A percentile compares a stretch with the other conserved stretches of the same genome.
Evolutionary conservation across 1,140 invertebrate genomes (phyloP).

Genomic region (Drosophila ironensis): DNA sequence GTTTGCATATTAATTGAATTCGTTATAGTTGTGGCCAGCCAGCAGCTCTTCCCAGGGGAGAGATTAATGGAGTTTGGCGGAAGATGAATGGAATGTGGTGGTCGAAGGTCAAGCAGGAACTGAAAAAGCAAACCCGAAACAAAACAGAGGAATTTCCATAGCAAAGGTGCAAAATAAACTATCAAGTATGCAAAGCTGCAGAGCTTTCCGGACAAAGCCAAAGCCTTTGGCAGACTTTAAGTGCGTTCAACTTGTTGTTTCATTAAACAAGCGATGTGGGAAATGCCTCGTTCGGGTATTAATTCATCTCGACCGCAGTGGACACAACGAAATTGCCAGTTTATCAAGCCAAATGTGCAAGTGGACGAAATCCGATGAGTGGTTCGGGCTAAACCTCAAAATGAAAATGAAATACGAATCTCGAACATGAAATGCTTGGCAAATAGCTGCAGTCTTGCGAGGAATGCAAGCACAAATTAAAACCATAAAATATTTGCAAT

Average conservation of each 20-base stretch:
- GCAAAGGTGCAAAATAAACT: not conserved
- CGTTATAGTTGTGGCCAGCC: constrained; percentile 16
- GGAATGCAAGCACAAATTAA: constrained; percentile 61
- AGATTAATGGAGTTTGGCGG: not conserved
- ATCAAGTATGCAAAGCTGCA: too few species aligned
- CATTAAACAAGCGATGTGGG: too few species aligned
- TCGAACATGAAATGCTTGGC: constrained; percentile 33
- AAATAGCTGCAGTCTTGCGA: constrained; percentile 42
- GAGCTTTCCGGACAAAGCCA: too few species aligned
- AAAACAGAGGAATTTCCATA: not conserved
- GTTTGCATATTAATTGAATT: constrained; percentile 65
- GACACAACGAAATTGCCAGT: constrained; percentile 17
- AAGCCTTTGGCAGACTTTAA: too few species aligned
- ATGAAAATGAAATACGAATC: constrained; percentile 15
- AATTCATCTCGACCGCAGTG: not conserved
- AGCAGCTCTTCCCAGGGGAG: not conserved
- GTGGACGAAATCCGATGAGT: constrained; percentile 1
- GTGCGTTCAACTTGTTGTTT: too few species aligned
- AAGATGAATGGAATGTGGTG: constrained; percentile 27
- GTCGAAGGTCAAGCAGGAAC: constrained; percentile 2
- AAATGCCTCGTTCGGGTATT: too few species aligned
- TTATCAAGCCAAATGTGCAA: constrained; percentile 7
- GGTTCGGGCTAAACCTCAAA: constrained; percentile 21
- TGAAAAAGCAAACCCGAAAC: not conserved
- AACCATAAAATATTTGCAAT: constrained; percentile 78